A percentile compares a stretch with the other conserved stretches of the same genome.
Conservation (phyloP, 2,888 invertebrate species). For the Tenthredo amoena region DNA sequence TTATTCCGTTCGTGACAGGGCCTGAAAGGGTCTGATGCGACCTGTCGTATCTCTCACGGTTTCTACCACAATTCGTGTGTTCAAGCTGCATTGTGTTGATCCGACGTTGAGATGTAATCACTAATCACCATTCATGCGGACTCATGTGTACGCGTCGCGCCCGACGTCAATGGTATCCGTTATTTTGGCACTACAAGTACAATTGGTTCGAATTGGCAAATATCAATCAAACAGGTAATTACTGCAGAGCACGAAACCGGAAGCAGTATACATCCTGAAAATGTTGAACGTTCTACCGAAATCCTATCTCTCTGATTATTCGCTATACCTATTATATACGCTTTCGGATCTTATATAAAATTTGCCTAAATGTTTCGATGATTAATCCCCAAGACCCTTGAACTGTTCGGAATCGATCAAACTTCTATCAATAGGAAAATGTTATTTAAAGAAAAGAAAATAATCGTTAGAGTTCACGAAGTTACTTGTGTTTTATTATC, state of each 20-base stretch:
- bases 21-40: slow-evolving; percentile 56
- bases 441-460: neutral
- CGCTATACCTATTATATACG: neutral
- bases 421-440: slow-evolving; percentile 6
- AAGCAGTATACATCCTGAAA: neutral
- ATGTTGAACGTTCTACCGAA: neutral
- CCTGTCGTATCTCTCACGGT: slow-evolving; percentile 65
- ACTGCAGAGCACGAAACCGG: neutral
- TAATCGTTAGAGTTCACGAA: slow-evolving; percentile 2
- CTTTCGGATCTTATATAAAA: neutral
- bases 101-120: slow-evolving; percentile 60
- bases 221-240: neutral
- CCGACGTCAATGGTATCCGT: slow-evolving; percentile 7
- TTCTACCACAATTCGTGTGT: slow-evolving; percentile 56
- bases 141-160: slow-evolving; percentile 3
- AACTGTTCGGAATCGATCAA: neutral
- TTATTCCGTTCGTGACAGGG: slow-evolving; percentile 51
- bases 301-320: neutral
- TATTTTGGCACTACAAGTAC: slow-evolving; percentile 4
- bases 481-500: slow-evolving; percentile 11
- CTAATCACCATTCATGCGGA: slow-evolving; percentile 37
- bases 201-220: slow-evolving; percentile 29
- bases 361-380: neutral
- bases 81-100: slow-evolving; percentile 69
- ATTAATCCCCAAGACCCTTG: neutral